These are phyloP conservation scores for Crossocerus cetratus DNA, from an alignment of 2,888 invertebrate genomes.

Conservation along the genomic window DNA sequence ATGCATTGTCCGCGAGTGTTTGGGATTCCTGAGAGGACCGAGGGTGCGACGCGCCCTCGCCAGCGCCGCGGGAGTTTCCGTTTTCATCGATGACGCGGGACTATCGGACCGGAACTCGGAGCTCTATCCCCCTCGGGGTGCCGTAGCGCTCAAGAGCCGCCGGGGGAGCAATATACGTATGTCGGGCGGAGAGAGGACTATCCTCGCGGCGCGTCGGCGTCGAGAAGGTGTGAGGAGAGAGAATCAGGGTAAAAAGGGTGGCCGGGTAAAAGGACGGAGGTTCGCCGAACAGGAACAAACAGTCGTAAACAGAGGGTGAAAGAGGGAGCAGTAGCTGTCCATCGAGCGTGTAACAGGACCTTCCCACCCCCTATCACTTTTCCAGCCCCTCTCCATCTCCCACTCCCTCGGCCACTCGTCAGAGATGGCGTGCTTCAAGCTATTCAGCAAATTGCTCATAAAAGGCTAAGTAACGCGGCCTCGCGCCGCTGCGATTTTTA, in stretches of 20 bases:
- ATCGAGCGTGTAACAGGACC: constrained; percentile 14
- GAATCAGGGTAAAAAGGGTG: constrained; percentile 11
- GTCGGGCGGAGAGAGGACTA: too few species aligned
- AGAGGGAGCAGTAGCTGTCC: constrained; percentile 4
- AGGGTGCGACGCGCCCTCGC: not conserved
- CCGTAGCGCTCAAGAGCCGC: constrained; percentile 47
- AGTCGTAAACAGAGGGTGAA: constrained; percentile 39
- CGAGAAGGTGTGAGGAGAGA: constrained; percentile 10
- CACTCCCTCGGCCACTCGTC: not conserved
- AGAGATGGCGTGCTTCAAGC: not conserved
- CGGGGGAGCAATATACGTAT: constrained; percentile 47
- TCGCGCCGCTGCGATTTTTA: too few species aligned
- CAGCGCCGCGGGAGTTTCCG: constrained; percentile 26
- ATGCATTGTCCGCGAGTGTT: not conserved
- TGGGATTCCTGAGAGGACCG: too few species aligned
- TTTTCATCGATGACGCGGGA: constrained; percentile 48
- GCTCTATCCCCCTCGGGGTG: constrained; percentile 38
- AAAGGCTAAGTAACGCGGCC: not conserved
- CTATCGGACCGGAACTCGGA: constrained; percentile 33
- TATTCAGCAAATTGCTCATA: not conserved
- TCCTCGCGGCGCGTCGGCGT: constrained; percentile 19
- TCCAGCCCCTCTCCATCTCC: too few species aligned
- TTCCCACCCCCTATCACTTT: not conserved
- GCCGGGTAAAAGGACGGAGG: constrained; percentile 43
- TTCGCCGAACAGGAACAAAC: constrained; percentile 57